A percentile compares a stretch with the other conserved stretches of the same genome.
Conservation (phyloP, 2,888 invertebrate species). For the Chrysotoxum bicinctum region DNA sequence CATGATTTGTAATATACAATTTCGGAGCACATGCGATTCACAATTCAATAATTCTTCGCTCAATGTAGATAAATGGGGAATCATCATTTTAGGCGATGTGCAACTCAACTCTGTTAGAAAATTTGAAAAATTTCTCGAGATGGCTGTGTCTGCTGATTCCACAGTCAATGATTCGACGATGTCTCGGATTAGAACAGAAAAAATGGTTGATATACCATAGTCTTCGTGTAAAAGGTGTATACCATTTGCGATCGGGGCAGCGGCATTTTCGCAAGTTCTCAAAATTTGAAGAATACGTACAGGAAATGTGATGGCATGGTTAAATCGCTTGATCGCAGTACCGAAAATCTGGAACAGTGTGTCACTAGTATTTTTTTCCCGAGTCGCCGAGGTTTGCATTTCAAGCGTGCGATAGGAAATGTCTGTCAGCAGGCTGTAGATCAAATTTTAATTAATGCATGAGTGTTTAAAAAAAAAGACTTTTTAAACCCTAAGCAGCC, state of each 20-base stretch:
- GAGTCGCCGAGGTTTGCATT: slow-evolving; percentile 81
- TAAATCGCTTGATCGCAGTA: slow-evolving; percentile 90
- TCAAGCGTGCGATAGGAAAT: slow-evolving; percentile 80
- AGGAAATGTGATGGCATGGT: slow-evolving; percentile 90
- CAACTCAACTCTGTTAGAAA: slow-evolving; percentile 79
- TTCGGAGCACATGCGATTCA: slow-evolving; percentile 88
- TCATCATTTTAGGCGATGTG: slow-evolving; percentile 79
- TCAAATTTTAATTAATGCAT: neutral
- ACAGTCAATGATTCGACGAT: slow-evolving; percentile 78
- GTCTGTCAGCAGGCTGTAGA: slow-evolving; percentile 78
- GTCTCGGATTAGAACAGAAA: slow-evolving; percentile 79
- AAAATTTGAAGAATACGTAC: slow-evolving; percentile 86
- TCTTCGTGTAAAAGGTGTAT: slow-evolving; percentile 79
- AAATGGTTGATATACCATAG: slow-evolving; percentile 79
- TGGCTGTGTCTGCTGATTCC: slow-evolving; percentile 78
- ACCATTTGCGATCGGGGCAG: slow-evolving; percentile 79
- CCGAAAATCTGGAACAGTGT: slow-evolving; percentile 91
- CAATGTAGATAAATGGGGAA: slow-evolving; percentile 80
- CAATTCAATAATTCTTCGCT: slow-evolving; percentile 80
- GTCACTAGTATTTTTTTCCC: slow-evolving; percentile 85
- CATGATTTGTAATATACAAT: slow-evolving; percentile 91
- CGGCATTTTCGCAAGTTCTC: slow-evolving; percentile 78
- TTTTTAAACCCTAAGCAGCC: too few species aligned
- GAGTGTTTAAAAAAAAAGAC: too few species aligned
- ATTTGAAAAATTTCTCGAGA: slow-evolving; percentile 79